These are phyloP conservation scores for Cephonodes hylas DNA, from an alignment of 2,888 invertebrate genomes.

Conservation along the genomic window DNA sequence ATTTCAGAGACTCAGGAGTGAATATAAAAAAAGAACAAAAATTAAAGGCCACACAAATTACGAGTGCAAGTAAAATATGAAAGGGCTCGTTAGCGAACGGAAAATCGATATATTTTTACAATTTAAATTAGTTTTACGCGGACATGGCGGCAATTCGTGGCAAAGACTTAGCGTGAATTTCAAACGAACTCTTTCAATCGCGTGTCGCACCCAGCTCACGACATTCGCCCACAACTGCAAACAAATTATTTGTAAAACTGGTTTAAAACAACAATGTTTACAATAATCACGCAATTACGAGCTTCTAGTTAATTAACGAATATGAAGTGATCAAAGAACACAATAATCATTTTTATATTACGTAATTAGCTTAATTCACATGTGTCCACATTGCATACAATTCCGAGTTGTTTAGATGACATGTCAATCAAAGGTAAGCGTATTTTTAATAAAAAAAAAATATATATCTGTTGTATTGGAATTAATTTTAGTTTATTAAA, in stretches of 20 bases:
- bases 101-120: conserved; percentile 10
- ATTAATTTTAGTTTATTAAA: too few relatives aligned
- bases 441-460: too few relatives aligned
- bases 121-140: conserved; percentile 12
- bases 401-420: too few relatives aligned
- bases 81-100: background rate
- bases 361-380: too few relatives aligned
- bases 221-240: background rate
- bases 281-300: background rate
- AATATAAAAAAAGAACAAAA: too few relatives aligned
- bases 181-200: background rate
- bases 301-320: background rate
- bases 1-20: too few relatives aligned
- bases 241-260: background rate
- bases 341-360: too few relatives aligned
- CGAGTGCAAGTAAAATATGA: background rate
- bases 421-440: too few relatives aligned
- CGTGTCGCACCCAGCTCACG: background rate
- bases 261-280: background rate
- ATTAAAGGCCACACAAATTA: background rate
- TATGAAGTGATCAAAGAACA: too few relatives aligned
- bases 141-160: background rate
- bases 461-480: too few relatives aligned
- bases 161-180: conserved; percentile 29
- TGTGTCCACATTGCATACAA: too few relatives aligned